Conservation (phyloP, 2,797 vertebrate genomes). For the Neopelma chrysocephalum region DNA sequence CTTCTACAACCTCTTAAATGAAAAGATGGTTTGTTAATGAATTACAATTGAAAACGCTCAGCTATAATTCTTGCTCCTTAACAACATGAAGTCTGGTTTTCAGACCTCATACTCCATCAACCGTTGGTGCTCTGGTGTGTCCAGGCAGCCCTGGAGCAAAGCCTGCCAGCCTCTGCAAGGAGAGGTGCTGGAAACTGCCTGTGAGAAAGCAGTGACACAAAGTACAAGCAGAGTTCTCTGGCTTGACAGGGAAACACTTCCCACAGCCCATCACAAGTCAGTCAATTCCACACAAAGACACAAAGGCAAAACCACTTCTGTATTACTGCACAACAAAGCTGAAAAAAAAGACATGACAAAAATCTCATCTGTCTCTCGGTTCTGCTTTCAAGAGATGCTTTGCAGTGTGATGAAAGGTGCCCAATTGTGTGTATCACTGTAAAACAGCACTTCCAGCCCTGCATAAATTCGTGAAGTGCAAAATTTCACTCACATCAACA, state of each 20-base stretch:
- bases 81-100: background rate
- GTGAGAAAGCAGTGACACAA: background rate
- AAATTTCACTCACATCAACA: slow-evolving; percentile 36
- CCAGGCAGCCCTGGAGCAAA: background rate
- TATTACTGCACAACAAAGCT: slow-evolving; percentile 34
- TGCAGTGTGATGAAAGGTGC: slow-evolving; percentile 66
- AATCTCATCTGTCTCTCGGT: slow-evolving; percentile 17
- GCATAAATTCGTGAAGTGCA: slow-evolving; percentile 28
- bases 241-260: slow-evolving; percentile 9
- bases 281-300: slow-evolving; percentile 25
- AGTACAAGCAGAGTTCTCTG: background rate
- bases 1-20: background rate
- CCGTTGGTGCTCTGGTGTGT: background rate
- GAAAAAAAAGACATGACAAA: slow-evolving; percentile 14
- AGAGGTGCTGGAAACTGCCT: background rate
- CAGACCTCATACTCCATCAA: rapidly evolving
- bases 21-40: background rate
- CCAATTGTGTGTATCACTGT: slow-evolving; percentile 20
- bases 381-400: slow-evolving; percentile 51
- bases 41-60: background rate
- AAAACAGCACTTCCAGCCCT: background rate
- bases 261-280: slow-evolving; percentile 31
- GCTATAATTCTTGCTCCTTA: background rate
- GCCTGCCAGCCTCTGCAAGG: background rate
- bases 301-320: slow-evolving; percentile 24